Evolutionary conservation across 2,888 invertebrate genomes (phyloP).

Genomic region (Augochlorella aurata): DNA sequence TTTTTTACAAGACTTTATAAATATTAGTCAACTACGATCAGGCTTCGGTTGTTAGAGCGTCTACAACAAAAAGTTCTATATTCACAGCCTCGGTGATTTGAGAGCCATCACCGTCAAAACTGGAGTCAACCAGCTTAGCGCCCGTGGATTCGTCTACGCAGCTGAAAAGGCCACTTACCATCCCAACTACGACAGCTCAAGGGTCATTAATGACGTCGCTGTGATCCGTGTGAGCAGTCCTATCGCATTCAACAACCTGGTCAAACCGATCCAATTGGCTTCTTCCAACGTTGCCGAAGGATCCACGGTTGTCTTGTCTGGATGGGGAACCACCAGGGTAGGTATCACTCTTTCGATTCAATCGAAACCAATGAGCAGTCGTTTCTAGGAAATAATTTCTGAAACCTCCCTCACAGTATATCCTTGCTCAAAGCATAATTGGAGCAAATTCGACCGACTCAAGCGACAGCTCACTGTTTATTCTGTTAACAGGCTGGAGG

Average conservation of each 20-base stretch:
- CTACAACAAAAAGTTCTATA: not conserved
- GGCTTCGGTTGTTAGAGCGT: not conserved
- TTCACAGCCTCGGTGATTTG: not conserved
- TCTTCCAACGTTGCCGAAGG: constrained; percentile 44
- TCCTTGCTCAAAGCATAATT: too few relatives aligned
- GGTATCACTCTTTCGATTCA: constrained; percentile 4
- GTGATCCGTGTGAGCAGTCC: constrained; percentile 65
- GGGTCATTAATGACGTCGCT: constrained; percentile 70
- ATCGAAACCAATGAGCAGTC: not conserved
- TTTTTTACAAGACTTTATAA: too few relatives aligned
- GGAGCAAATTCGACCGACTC: not conserved
- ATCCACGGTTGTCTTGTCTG: constrained; percentile 62
- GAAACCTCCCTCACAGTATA: too few relatives aligned
- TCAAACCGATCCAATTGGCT: constrained; percentile 68
- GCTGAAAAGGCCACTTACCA: constrained; percentile 48
- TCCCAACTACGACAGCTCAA: constrained; percentile 31
- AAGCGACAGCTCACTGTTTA: not conserved
- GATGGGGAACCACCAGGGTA: constrained; percentile 73
- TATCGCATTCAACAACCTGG: constrained; percentile 64
- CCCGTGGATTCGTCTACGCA: constrained; percentile 31
- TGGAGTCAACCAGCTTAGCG: constrained; percentile 53
- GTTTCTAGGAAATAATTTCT: too few relatives aligned
- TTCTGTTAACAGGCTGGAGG: constrained; percentile 61
- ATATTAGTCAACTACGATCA: too few relatives aligned
- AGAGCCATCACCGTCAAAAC: constrained; percentile 22